Percentiles rank a stretch among this genome's conserved stretches.
These are phyloP conservation scores for Trichogramma dendrolimi DNA, from an alignment of 2,888 invertebrate species.

Conservation along the genomic window DNA sequence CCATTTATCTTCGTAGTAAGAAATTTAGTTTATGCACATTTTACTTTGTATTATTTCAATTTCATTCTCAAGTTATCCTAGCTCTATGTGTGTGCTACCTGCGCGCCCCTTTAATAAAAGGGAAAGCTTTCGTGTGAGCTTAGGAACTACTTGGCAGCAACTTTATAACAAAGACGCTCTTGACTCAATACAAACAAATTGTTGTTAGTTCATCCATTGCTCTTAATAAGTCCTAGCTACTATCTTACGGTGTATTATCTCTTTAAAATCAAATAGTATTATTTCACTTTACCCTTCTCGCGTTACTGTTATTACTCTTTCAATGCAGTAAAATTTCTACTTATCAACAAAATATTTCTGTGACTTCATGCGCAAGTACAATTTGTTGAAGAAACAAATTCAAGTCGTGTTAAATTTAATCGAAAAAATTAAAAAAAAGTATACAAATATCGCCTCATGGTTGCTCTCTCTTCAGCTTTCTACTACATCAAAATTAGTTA, in stretches of 20 bases:
- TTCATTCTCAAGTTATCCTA: constrained; percentile 31
- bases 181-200: constrained; percentile 37
- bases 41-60: constrained; percentile 25
- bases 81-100: constrained; percentile 36
- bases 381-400: too few species aligned
- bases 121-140: constrained; percentile 34
- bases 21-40: constrained; percentile 30
- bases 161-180: constrained; percentile 33
- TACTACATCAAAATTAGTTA: constrained; percentile 29
- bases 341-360: neutral
- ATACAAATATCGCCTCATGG: constrained; percentile 16
- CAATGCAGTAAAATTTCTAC: neutral
- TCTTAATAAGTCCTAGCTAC: constrained; percentile 37
- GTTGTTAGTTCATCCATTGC: constrained; percentile 36
- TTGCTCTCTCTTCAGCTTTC: constrained; percentile 24
- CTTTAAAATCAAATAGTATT: constrained; percentile 21
- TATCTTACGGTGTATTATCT: constrained; percentile 35
- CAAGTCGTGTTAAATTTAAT: too few species aligned
- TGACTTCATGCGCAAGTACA: neutral
- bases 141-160: constrained; percentile 46
- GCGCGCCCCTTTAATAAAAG: constrained; percentile 32
- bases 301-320: neutral
- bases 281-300: constrained; percentile 14
- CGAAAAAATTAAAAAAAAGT: constrained; percentile 15
- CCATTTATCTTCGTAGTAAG: constrained; percentile 13